phyloP scores from a whole-genome alignment of 2,888 invertebrate genomes.

The Tetramorium bicarinatum region DNA sequence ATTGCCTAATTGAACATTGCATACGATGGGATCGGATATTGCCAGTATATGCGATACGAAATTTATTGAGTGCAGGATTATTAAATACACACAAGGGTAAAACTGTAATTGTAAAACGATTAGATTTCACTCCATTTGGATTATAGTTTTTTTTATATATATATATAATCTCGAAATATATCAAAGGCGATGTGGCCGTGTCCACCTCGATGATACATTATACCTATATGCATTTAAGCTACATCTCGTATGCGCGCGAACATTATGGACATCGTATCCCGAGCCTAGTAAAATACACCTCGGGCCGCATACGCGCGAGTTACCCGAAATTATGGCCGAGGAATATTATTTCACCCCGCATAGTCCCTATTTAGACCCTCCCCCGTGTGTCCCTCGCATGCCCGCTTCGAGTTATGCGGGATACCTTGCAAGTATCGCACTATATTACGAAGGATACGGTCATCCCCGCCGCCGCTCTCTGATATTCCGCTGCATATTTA shows the following conservation, averaged over 20 bases:
- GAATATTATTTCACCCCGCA: slow-evolving; percentile 72
- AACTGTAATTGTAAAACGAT: not conserved
- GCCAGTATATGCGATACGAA: not conserved
- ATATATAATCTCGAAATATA: not conserved
- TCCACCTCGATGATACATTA: slow-evolving; percentile 47
- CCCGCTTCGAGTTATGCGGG: slow-evolving; percentile 68
- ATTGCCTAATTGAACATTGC: not conserved
- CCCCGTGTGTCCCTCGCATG: slow-evolving; percentile 44
- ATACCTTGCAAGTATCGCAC: slow-evolving; percentile 69
- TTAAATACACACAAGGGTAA: not conserved
- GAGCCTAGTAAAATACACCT: slow-evolving; percentile 71
- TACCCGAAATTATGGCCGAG: slow-evolving; percentile 72
- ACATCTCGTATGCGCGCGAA: slow-evolving; percentile 63
- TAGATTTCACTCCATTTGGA: not conserved
- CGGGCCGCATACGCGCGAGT: slow-evolving; percentile 60
- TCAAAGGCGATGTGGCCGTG: not conserved
- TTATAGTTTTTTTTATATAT: not conserved
- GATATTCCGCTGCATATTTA: slow-evolving; percentile 75
- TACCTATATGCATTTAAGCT: slow-evolving; percentile 62
- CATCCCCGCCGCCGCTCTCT: slow-evolving; percentile 67
- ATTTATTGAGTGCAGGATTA: not conserved
- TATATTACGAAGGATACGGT: slow-evolving; percentile 71
- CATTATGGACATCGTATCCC: slow-evolving; percentile 70
- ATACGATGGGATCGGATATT: not conserved
- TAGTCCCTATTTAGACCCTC: slow-evolving; percentile 56